Base-by-base conservation (phyloP, 2,888 invertebrate species). In the Brachypalpus laphriformis region DNA sequence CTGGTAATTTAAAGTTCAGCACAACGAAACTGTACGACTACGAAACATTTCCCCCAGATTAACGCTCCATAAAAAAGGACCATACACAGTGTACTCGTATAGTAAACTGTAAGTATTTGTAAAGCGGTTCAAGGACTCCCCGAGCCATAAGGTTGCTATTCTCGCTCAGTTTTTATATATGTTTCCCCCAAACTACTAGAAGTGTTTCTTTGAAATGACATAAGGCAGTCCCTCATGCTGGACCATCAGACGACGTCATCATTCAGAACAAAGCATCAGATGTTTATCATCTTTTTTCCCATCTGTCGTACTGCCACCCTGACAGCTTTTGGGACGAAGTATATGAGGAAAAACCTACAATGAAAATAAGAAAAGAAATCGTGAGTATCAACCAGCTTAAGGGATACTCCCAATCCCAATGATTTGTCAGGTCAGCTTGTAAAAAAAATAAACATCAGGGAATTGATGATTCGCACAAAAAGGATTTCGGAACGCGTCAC, bases 201-300 rank as follows among this genome's bases (percentile, higher is more conserved):
- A n/a, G n/a, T n/a, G 9, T 45, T 45, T 22, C 31, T 31, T 54
- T 22, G 20, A 20, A 51, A 20, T 18, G 11, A n/a, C 16, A 45
- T 45, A 8, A 16, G 45, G 14, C 28, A 45, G 22, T 54, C 42
- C 42, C 56, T 28, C 28, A 14, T 14, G 14, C 42, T 14, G n/a
- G n/a, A 16, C 22, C 37, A 18, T 56, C 65, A 56, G 66, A 40
- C 47, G 47, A 37, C 57, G 75, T 66, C 66, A 75, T 66, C 47
- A 66, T 59, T 66, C 31, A 47, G 61, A 42, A 77, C 34, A 51
- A 68, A 68, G 51, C 68, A 77, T 70, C 51, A 61, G 77, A 77
- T 61, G 42, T 68, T 74, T 74, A 74, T 72, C 72, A 40, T 37
- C 49, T 5, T 54, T 25, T 37, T 37, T n/a, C 9, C 20, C 57